These are phyloP conservation scores for Contarinia nasturtii DNA, from an alignment of 1,140 invertebrate genomes.

Conservation along the genomic window DNA sequence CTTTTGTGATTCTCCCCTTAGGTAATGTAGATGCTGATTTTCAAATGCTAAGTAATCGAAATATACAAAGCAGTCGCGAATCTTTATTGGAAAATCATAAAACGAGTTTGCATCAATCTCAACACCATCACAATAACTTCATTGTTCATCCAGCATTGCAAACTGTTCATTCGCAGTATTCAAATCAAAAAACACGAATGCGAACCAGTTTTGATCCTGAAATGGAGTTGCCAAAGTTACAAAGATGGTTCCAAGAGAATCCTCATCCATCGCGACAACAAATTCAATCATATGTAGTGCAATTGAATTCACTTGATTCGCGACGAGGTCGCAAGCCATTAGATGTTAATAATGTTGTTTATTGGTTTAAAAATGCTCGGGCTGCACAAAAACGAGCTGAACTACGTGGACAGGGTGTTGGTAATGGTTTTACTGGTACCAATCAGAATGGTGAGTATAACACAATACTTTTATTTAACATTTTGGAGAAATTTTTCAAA, in stretches of 20 bases:
- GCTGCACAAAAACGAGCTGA: slow-evolving; percentile 84
- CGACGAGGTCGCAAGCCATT: slow-evolving; percentile 78
- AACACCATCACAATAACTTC: slow-evolving; percentile 14
- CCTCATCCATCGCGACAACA: slow-evolving; percentile 86
- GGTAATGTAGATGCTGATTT: too few relatives aligned
- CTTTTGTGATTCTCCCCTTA: too few relatives aligned
- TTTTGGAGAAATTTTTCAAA: too few relatives aligned
- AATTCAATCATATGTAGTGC: slow-evolving; percentile 87
- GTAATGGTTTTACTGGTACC: neutral
- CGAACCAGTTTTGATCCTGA: slow-evolving; percentile 88
- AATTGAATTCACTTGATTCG: slow-evolving; percentile 81
- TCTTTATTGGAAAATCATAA: slow-evolving; percentile 3
- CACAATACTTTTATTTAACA: too few relatives aligned
- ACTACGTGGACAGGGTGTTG: slow-evolving; percentile 30
- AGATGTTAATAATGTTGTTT: slow-evolving; percentile 94
- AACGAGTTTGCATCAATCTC: neutral
- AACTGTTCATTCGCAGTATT: slow-evolving; percentile 49
- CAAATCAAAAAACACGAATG: slow-evolving; percentile 77
- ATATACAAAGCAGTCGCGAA: slow-evolving; percentile 1
- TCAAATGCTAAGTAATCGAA: slow-evolving; percentile 19
- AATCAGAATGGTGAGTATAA: neutral
- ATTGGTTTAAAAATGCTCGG: slow-evolving; percentile 97
- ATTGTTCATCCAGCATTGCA: slow-evolving; percentile 45
- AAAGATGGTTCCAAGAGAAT: slow-evolving; percentile 89
- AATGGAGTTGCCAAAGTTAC: slow-evolving; percentile 80